A percentile compares a stretch with the other conserved stretches of the same genome.
These are phyloP conservation scores for Zhuqinia jingwanae DNA, from an alignment of 2,888 invertebrate species.

Conservation along the genomic window DNA sequence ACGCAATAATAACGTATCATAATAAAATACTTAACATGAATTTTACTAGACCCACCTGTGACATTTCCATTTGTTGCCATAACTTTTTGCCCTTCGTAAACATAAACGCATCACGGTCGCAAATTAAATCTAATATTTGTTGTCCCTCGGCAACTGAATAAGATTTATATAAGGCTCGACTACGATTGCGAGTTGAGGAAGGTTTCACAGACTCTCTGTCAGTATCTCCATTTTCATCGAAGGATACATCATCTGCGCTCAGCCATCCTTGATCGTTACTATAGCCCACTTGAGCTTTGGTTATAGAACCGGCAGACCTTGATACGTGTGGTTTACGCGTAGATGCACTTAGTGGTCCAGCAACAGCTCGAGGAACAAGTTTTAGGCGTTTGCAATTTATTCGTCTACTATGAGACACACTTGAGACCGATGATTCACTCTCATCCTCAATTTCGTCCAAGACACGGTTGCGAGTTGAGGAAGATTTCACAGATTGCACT, in stretches of 20 bases:
- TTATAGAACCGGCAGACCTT: background rate
- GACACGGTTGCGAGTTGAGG: no score
- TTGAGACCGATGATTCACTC: no score
- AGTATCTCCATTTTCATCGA: background rate
- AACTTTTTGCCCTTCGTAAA: constrained; percentile 22
- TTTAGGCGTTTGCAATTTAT: no score
- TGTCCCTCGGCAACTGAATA: constrained; percentile 26
- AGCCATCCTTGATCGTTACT: background rate
- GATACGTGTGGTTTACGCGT: background rate
- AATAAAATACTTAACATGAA: background rate
- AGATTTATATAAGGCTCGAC: no score
- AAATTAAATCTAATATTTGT: constrained; percentile 30
- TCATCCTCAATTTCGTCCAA: no score
- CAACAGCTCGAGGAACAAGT: constrained; percentile 2
- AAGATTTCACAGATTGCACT: background rate
- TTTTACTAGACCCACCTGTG: background rate
- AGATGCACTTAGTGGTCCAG: background rate
- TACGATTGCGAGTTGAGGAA: no score
- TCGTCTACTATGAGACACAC: background rate
- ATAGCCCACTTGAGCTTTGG: background rate
- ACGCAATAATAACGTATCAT: background rate
- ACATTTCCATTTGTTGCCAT: constrained; percentile 20
- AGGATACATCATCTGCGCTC: background rate
- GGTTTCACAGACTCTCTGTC: background rate
- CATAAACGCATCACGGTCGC: constrained; percentile 1